A percentile compares a stretch with the other conserved stretches of the same genome.
These are phyloP conservation scores for Cephalopterus ornatus DNA, from an alignment of 2,113 vertebrate species.

Conservation along the genomic window DNA sequence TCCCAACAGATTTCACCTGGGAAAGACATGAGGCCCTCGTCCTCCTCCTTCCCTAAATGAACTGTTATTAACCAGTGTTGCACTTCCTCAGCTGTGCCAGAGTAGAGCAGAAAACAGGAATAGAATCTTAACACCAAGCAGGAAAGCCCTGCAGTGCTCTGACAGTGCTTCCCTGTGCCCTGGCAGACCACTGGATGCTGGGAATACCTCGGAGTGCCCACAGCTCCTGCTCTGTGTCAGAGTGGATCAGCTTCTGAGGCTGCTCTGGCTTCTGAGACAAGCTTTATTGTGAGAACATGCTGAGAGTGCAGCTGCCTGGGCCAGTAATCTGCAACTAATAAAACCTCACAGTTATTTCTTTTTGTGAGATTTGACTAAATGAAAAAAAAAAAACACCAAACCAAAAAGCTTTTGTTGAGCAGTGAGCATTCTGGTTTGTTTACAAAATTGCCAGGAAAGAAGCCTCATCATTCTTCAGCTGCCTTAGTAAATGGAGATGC, in stretches of 20 bases:
- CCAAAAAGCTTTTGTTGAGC: background rate
- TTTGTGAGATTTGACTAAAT: background rate
- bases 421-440: background rate
- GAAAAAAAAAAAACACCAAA: background rate
- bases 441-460: background rate
- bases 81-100: background rate
- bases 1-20: background rate
- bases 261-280: background rate
- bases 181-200: background rate
- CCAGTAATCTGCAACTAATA: background rate
- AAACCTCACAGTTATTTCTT: background rate
- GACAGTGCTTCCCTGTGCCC: background rate
- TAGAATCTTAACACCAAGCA: background rate
- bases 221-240: background rate
- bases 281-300: background rate
- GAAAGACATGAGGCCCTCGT: background rate
- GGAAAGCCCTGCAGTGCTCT: background rate
- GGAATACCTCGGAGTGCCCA: background rate
- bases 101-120: background rate
- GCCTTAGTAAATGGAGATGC: background rate
- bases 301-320: slow-evolving; percentile 2
- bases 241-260: background rate
- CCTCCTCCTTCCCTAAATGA: background rate
- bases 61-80: background rate
- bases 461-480: background rate